phyloP scores from a whole-genome alignment of 2,797 vertebrate species.

The Diglossa cyanea region DNA sequence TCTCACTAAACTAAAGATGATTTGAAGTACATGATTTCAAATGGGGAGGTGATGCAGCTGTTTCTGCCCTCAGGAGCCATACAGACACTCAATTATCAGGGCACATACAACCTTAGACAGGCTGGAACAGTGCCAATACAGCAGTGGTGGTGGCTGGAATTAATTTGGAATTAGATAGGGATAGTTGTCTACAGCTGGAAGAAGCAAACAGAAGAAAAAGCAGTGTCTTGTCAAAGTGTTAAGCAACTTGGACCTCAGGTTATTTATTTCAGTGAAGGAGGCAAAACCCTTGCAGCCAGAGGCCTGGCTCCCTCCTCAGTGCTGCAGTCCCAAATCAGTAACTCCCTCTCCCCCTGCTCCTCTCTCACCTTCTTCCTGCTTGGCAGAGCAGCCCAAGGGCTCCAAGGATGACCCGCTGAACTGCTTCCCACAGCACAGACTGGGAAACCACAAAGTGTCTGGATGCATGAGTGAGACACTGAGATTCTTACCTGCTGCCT shows the following conservation, averaged over 20 bases:
- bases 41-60: not conserved
- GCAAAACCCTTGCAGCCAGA: not conserved
- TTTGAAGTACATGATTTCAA: not conserved
- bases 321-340: not conserved
- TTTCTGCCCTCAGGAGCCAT: not conserved
- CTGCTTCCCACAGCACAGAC: not conserved
- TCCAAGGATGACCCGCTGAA: not conserved
- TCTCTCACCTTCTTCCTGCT: not conserved
- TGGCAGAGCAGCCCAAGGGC: not conserved
- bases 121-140: not conserved
- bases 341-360: not conserved
- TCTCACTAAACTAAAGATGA: not conserved
- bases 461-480: not conserved
- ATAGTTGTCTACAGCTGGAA: not conserved
- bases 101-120: fast-evolving
- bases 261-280: not conserved
- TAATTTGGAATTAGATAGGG: not conserved
- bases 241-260: not conserved
- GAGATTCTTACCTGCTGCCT: not conserved
- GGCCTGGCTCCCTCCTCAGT: not conserved
- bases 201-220: not conserved
- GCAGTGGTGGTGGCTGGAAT: not conserved
- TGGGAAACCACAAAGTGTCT: not conserved
- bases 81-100: not conserved
- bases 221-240: not conserved